Evolutionary conservation across 2,888 invertebrate genomes (phyloP), one percentile per base, ranked within the genome.

Genomic region (Drosophila meridiana): DNA sequence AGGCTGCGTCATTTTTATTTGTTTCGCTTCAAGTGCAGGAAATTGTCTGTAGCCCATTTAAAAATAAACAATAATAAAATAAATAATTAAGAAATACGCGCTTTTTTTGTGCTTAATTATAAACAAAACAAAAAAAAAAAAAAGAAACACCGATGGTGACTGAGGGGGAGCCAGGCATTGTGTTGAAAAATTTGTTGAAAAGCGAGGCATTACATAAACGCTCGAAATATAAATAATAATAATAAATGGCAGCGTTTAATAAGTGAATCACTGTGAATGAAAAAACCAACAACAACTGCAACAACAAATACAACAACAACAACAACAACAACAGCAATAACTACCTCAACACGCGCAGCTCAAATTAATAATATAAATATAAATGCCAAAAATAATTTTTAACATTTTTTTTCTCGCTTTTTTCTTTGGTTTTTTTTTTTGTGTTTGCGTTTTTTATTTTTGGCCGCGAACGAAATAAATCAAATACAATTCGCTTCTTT

Each of bases 41-140:
- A 86, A 89, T 90, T 90, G 82, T 90, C 90, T 90, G 88, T 88
- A 89, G 86, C 90, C 86, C 89, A 87, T 87, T 89, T 88, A 88
- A 89, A 90, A 89, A 90, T 89, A 89, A 90, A 90, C 89, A 90
- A 89, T 89, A 87, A 90, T 90, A 85, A 89, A 90, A 89, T 90
- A 89, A 89, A 89, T 89, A 89, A 89, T 90, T 90, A 89, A 83
- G 84, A 85, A 83, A 83, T 83, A 87, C 87, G 88, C 85, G 20
- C 80, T 74, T 75, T 74, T 75, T 52, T 80, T 80, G 73, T 76
- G 81, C 76, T 85, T 88, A 86, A 90, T 90, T 88, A 90, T 88
- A 87, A 88, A 90, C 87, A 87, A 80, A 47, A 47, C 47, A 47
- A 14, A 14, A 47, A 43, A 47, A n/a, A 42, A n/a, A 69, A 34